phyloP scores from a whole-genome alignment of 2,113 vertebrate species.

The Ailurus styani region DNA sequence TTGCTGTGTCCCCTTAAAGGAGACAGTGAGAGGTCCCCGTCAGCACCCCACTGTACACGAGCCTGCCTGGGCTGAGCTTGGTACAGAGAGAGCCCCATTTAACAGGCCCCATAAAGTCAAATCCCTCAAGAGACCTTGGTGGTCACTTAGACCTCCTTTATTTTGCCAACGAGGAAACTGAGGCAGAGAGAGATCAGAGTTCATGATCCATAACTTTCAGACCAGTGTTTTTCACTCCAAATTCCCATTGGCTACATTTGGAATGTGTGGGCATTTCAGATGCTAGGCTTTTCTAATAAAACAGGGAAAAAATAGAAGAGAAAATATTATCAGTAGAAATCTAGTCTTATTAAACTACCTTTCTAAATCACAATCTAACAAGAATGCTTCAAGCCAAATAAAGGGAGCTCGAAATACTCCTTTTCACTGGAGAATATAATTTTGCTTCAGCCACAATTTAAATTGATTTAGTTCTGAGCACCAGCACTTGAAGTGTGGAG shows the following conservation, averaged over 20 bases:
- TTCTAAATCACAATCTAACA: constrained; percentile 74
- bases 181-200: neutral
- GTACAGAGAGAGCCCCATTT: neutral
- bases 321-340: neutral
- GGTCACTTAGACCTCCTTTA: neutral
- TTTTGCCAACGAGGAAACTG: constrained; percentile 27
- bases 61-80: neutral
- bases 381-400: constrained; percentile 68
- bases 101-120: neutral
- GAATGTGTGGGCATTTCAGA: neutral
- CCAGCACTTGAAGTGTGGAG: constrained; percentile 55
- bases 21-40: neutral
- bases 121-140: neutral
- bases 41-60: neutral
- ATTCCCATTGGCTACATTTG: neutral
- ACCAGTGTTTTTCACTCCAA: neutral
- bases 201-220: neutral
- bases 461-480: constrained; percentile 69
- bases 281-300: neutral
- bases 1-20: neutral
- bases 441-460: constrained; percentile 70
- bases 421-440: constrained; percentile 77
- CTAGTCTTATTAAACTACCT: constrained; percentile 61
- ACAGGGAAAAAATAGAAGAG: neutral
- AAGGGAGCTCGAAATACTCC: constrained; percentile 58